Evolutionary conservation across 1,140 invertebrate species (phyloP).

Genomic region (Caenorhabditis tropicalis): DNA sequence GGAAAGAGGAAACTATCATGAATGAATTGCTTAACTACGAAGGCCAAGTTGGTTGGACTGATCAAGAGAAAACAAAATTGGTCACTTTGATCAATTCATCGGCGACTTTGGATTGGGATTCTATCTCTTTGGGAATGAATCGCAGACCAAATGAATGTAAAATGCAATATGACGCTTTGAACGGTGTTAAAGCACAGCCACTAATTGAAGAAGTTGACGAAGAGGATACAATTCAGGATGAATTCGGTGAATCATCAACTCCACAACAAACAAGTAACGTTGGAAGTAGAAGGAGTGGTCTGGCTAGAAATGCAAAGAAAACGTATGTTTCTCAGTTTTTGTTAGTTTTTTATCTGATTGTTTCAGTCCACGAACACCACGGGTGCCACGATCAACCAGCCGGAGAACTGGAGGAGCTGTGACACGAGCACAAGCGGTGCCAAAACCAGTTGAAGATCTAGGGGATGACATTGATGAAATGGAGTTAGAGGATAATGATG

Average conservation of each 20-base stretch:
- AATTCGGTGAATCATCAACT: not conserved
- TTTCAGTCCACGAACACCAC: not conserved
- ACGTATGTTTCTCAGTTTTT: not conserved
- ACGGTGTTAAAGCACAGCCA: not conserved
- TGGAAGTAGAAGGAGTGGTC: not conserved
- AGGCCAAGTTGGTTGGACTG: constrained; percentile 22
- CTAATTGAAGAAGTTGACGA: not conserved
- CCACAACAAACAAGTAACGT: not conserved
- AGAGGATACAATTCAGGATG: not conserved
- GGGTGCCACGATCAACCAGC: not conserved
- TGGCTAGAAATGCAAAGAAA: constrained; percentile 8
- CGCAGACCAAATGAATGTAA: constrained; percentile 12
- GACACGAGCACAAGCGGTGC: not conserved
- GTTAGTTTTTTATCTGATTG: not conserved
- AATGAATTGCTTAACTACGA: not conserved
- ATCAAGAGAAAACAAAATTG: constrained; percentile 13
- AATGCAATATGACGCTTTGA: constrained; percentile 27
- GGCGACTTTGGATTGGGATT: not conserved
- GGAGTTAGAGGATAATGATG: constrained; percentile 4
- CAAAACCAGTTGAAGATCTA: not conserved
- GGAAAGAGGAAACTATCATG: not conserved
- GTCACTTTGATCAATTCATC: not conserved
- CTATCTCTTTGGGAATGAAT: not conserved
- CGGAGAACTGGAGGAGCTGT: not conserved
- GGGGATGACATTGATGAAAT: constrained; percentile 9